These are phyloP conservation scores for Drosophila varians DNA, from an alignment of 1,140 invertebrate species.

Conservation along the genomic window DNA sequence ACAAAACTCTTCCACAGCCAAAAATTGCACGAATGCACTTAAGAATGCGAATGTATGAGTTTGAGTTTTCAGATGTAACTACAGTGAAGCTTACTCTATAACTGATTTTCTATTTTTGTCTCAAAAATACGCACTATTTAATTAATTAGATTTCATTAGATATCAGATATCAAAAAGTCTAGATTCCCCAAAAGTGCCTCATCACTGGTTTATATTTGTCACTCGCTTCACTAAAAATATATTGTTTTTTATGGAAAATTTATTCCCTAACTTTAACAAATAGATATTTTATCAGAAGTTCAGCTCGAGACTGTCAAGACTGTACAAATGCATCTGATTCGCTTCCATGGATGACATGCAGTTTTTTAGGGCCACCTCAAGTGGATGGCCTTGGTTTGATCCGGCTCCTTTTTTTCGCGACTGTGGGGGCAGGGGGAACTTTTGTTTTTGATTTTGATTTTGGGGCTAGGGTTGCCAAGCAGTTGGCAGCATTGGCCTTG, in stretches of 20 bases:
- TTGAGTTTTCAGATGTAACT: constrained; percentile 1
- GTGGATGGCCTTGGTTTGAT: constrained; percentile 64
- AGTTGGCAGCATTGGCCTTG: constrained; percentile 33
- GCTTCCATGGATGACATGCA: constrained; percentile 61
- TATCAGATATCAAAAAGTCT: background rate
- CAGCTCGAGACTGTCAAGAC: background rate
- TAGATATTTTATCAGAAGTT: too few species aligned
- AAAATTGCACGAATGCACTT: constrained; percentile 58
- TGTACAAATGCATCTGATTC: constrained; percentile 38
- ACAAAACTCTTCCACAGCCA: constrained; percentile 41
- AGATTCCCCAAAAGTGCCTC: background rate
- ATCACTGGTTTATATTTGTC: background rate
- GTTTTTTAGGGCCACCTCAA: constrained; percentile 68
- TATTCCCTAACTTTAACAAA: too few species aligned
- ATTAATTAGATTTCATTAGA: background rate
- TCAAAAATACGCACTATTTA: background rate
- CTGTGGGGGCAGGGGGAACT: constrained; percentile 21
- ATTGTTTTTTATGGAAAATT: background rate
- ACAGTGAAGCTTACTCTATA: constrained; percentile 6
- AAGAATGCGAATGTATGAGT: constrained; percentile 17
- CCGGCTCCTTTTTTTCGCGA: constrained; percentile 41
- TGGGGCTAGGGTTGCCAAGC: constrained; percentile 19
- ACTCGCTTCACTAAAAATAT: background rate
- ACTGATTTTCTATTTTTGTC: background rate
- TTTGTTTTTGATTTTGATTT: constrained; percentile 13